Base-by-base conservation (phyloP, 2,888 invertebrate species). In the Erpobdella octoculata region DNA sequence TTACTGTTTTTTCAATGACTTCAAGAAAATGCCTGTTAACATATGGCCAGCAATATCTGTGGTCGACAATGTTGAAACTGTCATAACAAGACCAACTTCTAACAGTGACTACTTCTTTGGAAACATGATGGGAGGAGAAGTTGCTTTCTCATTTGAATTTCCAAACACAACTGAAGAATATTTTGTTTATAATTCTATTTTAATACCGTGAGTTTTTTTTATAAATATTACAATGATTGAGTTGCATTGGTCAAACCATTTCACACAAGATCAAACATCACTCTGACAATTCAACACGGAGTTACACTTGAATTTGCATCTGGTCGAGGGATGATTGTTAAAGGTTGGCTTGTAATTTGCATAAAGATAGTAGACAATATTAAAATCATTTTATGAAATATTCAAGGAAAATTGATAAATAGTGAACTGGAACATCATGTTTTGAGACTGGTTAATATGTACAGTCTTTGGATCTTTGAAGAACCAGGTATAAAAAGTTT, bases 31-130 rank as follows among this genome's bases (percentile, higher is more conserved):
- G 8, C 70, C 61, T n/a, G 61, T 70, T 25, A 70, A 70, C 25
- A 70, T 70, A 9, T 70, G 70, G 70, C 70, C 70, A 36, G 58
- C 61, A 31, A 35, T 70, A n/a, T 37, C 21, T 41, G 59, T 62
- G 18, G n/a, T 36, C 15, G 3, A 53, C 35, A 48, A 38, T n/a
- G 36, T 9, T 28, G 59, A 70, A 37, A 37, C 61, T 9, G 8
- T 70, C 2, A n/a, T 70, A 2, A 4, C 8, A n/a, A 70, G 28
- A 35, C 61, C 70, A 5, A 31, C 18, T 28, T 33, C 36, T 25
- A n/a, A 70, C 21, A 70, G 35, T 25, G n/a, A 53, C 18, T 70
- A 48, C 21, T 71, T 71, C 58, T 62, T 48, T 35, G n/a, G n/a
- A n/a, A 58, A 71, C 5, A 53, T 31, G 18, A 67, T 41, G 1